phyloP scores from a whole-genome alignment of 2,888 invertebrate species.

The Himalopsyche anomala region DNA sequence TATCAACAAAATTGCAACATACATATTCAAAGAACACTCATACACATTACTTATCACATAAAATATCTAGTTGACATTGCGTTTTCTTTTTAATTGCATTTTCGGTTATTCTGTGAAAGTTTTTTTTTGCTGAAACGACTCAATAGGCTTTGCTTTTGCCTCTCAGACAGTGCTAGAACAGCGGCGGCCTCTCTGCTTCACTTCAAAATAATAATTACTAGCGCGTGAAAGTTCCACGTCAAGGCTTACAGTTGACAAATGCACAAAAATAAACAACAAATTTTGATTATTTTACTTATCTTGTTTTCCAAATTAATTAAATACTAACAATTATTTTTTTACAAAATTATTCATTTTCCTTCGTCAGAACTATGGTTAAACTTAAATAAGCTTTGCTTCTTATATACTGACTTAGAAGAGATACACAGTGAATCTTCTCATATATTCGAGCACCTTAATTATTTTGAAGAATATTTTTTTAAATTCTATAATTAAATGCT shows the following conservation, averaged over 20 bases:
- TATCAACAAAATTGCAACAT: too few relatives aligned
- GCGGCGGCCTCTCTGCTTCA: slow-evolving; percentile 39
- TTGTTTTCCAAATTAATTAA: too few relatives aligned
- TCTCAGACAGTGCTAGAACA: slow-evolving; percentile 49
- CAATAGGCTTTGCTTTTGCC: slow-evolving; percentile 46
- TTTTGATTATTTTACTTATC: too few relatives aligned
- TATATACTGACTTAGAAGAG: too few relatives aligned
- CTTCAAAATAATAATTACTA: slow-evolving; percentile 49
- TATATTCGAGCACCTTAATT: too few relatives aligned
- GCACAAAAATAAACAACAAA: background rate
- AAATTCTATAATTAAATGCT: too few relatives aligned
- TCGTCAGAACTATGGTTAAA: too few relatives aligned
- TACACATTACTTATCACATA: background rate
- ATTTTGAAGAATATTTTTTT: too few relatives aligned
- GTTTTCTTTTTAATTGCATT: slow-evolving; percentile 32
- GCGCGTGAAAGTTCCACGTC: slow-evolving; percentile 32
- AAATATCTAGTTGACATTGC: background rate
- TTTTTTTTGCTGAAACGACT: slow-evolving; percentile 46
- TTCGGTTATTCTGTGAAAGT: slow-evolving; percentile 6
- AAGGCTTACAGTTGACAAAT: background rate
- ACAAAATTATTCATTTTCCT: too few relatives aligned
- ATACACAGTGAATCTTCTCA: too few relatives aligned
- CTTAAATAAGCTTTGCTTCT: too few relatives aligned
- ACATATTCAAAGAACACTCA: background rate
- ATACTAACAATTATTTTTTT: too few relatives aligned